Evolutionary conservation across 1,140 invertebrate genomes (phyloP).

Genomic region (Plodia interpunctella): DNA sequence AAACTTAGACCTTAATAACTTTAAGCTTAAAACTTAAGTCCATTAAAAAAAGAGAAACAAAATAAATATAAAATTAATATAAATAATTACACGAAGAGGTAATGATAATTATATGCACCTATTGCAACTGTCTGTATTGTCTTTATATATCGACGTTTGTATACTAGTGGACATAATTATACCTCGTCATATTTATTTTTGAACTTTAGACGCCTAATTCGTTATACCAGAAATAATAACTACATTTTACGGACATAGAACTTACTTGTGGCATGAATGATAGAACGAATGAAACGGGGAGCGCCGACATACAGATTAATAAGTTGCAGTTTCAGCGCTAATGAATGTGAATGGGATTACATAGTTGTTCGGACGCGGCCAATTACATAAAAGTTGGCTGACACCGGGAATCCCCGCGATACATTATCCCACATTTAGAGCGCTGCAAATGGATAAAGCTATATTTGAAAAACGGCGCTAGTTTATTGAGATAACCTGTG

Average conservation of each 20-base stretch:
- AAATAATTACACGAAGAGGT: too few relatives aligned
- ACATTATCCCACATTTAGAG: constrained; percentile 31
- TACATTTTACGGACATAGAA: not conserved
- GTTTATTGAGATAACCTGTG: constrained; percentile 7
- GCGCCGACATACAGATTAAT: constrained; percentile 44
- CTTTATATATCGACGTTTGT: too few relatives aligned
- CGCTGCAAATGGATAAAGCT: constrained; percentile 1
- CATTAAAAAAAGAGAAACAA: too few relatives aligned
- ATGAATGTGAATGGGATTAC: constrained; percentile 59
- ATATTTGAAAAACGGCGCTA: constrained; percentile 4
- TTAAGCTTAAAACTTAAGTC: too few relatives aligned
- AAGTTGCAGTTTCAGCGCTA: constrained; percentile 56
- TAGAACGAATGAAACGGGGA: not conserved
- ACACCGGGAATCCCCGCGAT: constrained; percentile 52
- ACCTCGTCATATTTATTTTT: too few relatives aligned
- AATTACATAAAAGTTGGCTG: constrained; percentile 61
- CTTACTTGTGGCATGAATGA: not conserved
- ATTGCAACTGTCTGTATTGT: too few relatives aligned
- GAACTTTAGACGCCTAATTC: too few relatives aligned
- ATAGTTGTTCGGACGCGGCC: constrained; percentile 32
- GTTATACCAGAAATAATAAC: too few relatives aligned
- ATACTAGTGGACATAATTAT: too few relatives aligned
- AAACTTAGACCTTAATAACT: too few relatives aligned
- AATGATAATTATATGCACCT: too few relatives aligned
- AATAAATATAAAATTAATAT: too few relatives aligned